Evolutionary conservation across 2,113 vertebrate genomes (phyloP).

Genomic region (Hiodon tergisus): DNA sequence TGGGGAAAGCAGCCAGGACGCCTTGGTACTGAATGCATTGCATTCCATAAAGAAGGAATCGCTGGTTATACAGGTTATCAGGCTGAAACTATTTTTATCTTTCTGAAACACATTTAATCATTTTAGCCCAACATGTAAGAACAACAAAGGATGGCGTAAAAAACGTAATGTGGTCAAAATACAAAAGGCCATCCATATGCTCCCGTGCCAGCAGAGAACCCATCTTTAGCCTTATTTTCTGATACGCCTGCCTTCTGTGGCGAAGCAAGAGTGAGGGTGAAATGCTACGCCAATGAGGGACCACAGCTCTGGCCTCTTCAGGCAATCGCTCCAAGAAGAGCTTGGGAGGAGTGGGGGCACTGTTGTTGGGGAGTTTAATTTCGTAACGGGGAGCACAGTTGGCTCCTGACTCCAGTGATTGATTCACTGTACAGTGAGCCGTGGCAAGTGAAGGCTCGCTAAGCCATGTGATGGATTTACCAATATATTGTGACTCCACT

Average conservation of each 20-base stretch:
- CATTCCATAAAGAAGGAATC: too few species aligned
- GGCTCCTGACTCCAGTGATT: slow-evolving; percentile 29
- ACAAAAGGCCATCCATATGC: neutral
- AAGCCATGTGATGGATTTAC: slow-evolving; percentile 47
- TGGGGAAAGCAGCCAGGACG: too few species aligned
- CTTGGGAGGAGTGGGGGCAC: slow-evolving; percentile 10
- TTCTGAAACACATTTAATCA: neutral
- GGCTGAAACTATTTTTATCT: too few species aligned
- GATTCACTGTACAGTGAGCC: slow-evolving; percentile 38
- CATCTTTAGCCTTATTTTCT: neutral
- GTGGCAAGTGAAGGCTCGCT: slow-evolving; percentile 33
- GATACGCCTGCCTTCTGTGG: neutral
- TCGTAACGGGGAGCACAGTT: slow-evolving; percentile 26
- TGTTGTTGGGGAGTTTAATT: slow-evolving; percentile 30
- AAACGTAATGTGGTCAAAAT: neutral
- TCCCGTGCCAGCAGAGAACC: neutral
- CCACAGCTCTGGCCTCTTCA: slow-evolving; percentile 15
- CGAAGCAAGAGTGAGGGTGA: neutral
- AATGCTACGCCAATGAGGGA: neutral
- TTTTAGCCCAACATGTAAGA: neutral
- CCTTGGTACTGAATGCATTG: too few species aligned
- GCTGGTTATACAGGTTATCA: too few species aligned
- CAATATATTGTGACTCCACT: slow-evolving; percentile 45
- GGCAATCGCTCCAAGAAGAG: slow-evolving; percentile 19
- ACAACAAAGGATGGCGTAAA: neutral